Percentiles rank a stretch among this genome's conserved stretches.
Evolutionary conservation across 2,113 vertebrate genomes (phyloP).

Genomic region (Heteronetta atricapilla): DNA sequence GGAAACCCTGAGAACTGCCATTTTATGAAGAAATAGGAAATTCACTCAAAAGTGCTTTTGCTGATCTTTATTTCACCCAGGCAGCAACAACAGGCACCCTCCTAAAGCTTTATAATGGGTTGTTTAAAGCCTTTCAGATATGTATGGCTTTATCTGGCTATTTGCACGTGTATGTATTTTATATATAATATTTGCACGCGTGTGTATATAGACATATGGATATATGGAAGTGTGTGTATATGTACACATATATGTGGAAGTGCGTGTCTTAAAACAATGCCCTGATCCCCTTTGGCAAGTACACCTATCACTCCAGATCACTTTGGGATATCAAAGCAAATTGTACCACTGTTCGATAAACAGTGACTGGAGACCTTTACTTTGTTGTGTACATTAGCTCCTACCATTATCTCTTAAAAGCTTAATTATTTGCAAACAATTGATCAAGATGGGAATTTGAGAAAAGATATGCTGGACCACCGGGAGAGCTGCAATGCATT

Average conservation of each 20-base stretch:
- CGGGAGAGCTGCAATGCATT: conserved; percentile 80
- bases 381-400: conserved; percentile 82
- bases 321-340: conserved; percentile 76
- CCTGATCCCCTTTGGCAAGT: conserved; percentile 9
- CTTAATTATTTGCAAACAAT: conserved; percentile 92
- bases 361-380: conserved; percentile 70
- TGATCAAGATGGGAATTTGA: conserved; percentile 85
- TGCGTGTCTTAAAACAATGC: not conserved
- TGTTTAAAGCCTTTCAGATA: not conserved
- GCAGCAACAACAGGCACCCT: not conserved
- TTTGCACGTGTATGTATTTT: not conserved
- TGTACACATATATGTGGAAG: not conserved
- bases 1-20: conserved; percentile 23
- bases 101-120: not conserved
- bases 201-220: not conserved
- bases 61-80: not conserved
- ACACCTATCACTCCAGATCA: conserved; percentile 56
- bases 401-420: conserved; percentile 85
- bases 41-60: not conserved
- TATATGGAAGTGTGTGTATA: not conserved
- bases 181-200: not conserved
- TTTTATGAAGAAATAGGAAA: conserved; percentile 60
- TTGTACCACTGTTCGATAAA: conserved; percentile 70
- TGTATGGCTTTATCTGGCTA: not conserved
- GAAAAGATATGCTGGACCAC: conserved; percentile 77